Percentiles rank a stretch among this genome's conserved stretches.
These are phyloP conservation scores for Parotocinclus haroldoi DNA, from an alignment of 2,797 vertebrate species.

Conservation along the genomic window DNA sequence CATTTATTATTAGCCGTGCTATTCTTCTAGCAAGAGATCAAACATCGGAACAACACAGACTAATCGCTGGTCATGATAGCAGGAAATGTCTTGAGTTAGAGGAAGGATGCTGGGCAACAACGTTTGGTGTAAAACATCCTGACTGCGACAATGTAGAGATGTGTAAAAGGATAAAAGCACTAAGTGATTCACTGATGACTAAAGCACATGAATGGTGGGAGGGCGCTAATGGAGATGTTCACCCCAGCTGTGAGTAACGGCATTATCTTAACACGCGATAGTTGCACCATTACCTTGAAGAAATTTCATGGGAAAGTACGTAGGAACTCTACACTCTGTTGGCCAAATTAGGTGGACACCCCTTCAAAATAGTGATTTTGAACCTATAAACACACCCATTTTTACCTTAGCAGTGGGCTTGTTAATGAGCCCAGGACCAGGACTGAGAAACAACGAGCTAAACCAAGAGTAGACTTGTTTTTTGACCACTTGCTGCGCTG, in stretches of 20 bases:
- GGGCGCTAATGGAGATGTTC: background rate
- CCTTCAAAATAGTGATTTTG: too few relatives aligned
- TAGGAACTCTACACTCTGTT: too few relatives aligned
- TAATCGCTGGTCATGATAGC: slow-evolving; percentile 21
- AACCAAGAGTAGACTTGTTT: too few relatives aligned
- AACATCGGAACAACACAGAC: background rate
- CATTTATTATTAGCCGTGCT: background rate
- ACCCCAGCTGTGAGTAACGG: slow-evolving; percentile 5
- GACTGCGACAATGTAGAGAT: slow-evolving; percentile 39
- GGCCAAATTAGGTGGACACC: too few relatives aligned
- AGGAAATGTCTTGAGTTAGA: slow-evolving; percentile 37
- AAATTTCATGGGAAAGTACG: too few relatives aligned
- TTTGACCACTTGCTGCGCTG: too few relatives aligned
- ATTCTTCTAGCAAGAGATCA: background rate
- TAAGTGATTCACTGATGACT: slow-evolving; percentile 44
- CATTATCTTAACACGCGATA: background rate
- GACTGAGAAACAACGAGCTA: too few relatives aligned
- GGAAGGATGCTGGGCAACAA: slow-evolving; percentile 50
- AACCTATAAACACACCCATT: too few relatives aligned
- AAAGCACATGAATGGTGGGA: slow-evolving; percentile 33
- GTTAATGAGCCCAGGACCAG: too few relatives aligned
- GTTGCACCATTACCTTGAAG: too few relatives aligned
- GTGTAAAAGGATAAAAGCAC: slow-evolving; percentile 21
- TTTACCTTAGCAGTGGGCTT: too few relatives aligned
- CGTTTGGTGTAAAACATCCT: slow-evolving; percentile 40